Percentiles rank a stretch among this genome's conserved stretches.
phyloP scores from a whole-genome alignment of 2,797 vertebrate species.

The Zenarchopterus dispar region DNA sequence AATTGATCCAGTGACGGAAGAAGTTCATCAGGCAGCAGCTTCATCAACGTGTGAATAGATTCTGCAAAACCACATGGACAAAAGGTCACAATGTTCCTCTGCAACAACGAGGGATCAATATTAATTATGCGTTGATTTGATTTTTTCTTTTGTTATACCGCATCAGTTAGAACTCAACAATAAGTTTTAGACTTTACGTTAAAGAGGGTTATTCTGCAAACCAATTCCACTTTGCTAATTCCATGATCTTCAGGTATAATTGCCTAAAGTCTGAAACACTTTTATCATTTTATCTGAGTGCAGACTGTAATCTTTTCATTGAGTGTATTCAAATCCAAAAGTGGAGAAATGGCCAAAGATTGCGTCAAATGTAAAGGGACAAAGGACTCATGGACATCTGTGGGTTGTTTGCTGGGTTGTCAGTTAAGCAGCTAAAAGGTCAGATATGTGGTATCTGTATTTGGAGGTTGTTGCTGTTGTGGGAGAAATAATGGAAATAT shows the following conservation, averaged over 20 bases:
- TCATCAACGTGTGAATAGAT: slow-evolving; percentile 50
- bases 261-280: no score
- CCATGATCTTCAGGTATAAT: no score
- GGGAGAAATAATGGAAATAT: no score
- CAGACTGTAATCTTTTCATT: background rate
- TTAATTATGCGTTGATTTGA: slow-evolving; percentile 38
- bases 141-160: background rate
- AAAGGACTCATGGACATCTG: background rate
- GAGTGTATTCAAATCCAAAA: background rate
- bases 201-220: no score
- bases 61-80: slow-evolving; percentile 37
- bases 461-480: no score
- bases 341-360: background rate
- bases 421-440: slow-evolving; percentile 2
- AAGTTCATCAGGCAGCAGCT: slow-evolving; percentile 58
- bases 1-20: slow-evolving; percentile 59
- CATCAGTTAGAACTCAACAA: background rate
- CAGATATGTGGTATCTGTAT: background rate
- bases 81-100: slow-evolving; percentile 28
- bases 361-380: slow-evolving; percentile 2
- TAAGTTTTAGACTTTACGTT: background rate
- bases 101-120: slow-evolving; percentile 28
- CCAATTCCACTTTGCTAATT: no score
- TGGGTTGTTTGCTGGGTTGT: background rate
- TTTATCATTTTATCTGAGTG: background rate